Percentiles rank a stretch among this genome's conserved stretches.
Conservation (phyloP, 2,113 vertebrate species). For the Hiodon tergisus region DNA sequence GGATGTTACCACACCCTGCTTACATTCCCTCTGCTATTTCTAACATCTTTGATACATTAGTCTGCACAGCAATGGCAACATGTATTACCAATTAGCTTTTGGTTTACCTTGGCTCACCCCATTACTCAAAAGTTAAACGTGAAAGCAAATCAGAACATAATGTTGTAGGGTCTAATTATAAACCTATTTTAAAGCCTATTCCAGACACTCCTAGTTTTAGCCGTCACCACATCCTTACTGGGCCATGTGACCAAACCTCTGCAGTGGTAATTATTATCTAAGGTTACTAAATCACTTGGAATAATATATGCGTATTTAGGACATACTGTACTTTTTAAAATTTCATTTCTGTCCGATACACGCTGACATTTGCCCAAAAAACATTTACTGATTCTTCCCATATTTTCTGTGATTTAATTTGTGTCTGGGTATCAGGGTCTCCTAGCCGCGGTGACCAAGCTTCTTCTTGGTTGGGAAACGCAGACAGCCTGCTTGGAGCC, state of each 20-base stretch:
- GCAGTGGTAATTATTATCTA: constrained; percentile 43
- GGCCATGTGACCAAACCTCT: constrained; percentile 17
- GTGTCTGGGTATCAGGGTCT: background rate
- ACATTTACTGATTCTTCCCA: constrained; percentile 15
- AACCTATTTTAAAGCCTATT: constrained; percentile 27
- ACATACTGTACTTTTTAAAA: constrained; percentile 26
- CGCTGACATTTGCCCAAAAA: constrained; percentile 8
- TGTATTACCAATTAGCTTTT: constrained; percentile 38
- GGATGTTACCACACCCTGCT: background rate
- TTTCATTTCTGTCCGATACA: constrained; percentile 29
- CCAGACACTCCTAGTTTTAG: constrained; percentile 17
- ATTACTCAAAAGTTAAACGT: constrained; percentile 38
- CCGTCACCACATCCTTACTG: constrained; percentile 37
- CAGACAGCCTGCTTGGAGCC: background rate
- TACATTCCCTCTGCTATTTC: constrained; percentile 4
- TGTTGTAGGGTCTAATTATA: constrained; percentile 36
- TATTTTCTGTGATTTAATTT: constrained; percentile 24
- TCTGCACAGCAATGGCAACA: constrained; percentile 24
- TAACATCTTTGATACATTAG: constrained; percentile 38
- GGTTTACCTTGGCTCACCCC: constrained; percentile 39
- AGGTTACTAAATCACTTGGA: constrained; percentile 41
- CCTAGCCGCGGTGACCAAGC: constrained; percentile 10
- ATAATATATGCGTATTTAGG: constrained; percentile 38
- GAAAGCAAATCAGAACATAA: constrained; percentile 34
- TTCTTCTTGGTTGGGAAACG: background rate